Evolutionary conservation across 2,113 vertebrate genomes (phyloP).

Genomic region (Pteronura brasiliensis): DNA sequence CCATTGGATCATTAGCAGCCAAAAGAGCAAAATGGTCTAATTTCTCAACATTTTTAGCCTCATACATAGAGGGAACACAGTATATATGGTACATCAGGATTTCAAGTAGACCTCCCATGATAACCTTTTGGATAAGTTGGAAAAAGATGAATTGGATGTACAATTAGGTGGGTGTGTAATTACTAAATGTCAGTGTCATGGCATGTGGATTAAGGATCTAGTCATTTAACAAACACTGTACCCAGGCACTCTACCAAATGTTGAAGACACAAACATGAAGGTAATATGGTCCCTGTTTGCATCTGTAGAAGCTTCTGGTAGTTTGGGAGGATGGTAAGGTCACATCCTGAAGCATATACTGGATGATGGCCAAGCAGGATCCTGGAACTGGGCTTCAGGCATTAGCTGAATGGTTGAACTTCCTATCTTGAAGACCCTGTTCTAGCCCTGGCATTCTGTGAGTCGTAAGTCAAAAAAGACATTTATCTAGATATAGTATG

Average conservation of each 20-base stretch:
- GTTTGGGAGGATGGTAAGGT: not conserved
- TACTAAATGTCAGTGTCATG: not conserved
- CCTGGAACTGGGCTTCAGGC: not conserved
- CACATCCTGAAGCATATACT: not conserved
- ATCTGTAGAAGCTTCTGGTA: not conserved
- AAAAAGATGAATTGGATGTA: not conserved
- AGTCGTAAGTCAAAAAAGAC: not conserved
- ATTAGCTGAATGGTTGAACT: not conserved
- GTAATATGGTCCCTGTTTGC: not conserved
- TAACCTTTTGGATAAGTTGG: not conserved
- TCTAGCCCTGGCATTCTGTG: not conserved
- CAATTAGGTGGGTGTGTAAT: not conserved
- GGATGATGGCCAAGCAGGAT: not conserved
- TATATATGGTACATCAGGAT: not conserved
- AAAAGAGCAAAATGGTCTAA: not conserved
- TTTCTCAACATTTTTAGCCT: not conserved
- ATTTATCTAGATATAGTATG: not conserved
- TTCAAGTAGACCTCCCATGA: not conserved
- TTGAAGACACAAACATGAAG: not conserved
- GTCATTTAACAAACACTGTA: not conserved
- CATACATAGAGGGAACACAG: not conserved
- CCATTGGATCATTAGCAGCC: not conserved
- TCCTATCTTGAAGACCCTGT: not conserved
- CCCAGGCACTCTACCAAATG: not conserved
- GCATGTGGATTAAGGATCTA: not conserved